phyloP scores from a whole-genome alignment of 2,888 invertebrate genomes.

The Cyaniris semiargus region DNA sequence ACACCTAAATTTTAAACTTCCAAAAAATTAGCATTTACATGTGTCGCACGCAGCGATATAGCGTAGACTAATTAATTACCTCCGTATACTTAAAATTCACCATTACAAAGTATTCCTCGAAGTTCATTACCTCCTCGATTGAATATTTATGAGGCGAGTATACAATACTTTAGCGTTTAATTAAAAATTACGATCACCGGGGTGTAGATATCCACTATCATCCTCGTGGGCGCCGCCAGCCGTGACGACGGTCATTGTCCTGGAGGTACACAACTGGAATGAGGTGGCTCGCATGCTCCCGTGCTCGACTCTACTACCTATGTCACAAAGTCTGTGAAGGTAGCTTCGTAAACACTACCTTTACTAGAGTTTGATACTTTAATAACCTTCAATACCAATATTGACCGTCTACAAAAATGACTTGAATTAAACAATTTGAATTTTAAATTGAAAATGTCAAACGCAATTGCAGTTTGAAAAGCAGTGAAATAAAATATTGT shows the following conservation, averaged over 20 bases:
- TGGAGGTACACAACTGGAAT: conserved; percentile 46
- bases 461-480: not conserved
- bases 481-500: not conserved
- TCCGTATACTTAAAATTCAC: conserved; percentile 22
- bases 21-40: conserved; percentile 7
- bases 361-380: not conserved
- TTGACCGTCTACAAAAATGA: too few species aligned
- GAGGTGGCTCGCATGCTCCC: conserved; percentile 27
- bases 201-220: conserved; percentile 38
- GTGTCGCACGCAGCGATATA: conserved; percentile 4
- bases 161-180: conserved; percentile 25
- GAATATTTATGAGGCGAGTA: conserved; percentile 22
- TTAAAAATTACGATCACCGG: conserved; percentile 23
- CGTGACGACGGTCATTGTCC: conserved; percentile 57
- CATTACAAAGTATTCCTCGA: conserved; percentile 16
- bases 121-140: conserved; percentile 24
- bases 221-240: conserved; percentile 48
- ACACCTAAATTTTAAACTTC: not conserved
- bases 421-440: not conserved
- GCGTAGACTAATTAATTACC: conserved; percentile 27
- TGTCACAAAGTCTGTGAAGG: not conserved
- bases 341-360: not conserved
- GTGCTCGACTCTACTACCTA: not conserved
- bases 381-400: too few species aligned
- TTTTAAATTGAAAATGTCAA: not conserved